Percentiles rank a stretch among this genome's conserved stretches.
Conservation (phyloP, 2,797 vertebrate species). For the Lepidocolaptes lacrymiger region DNA sequence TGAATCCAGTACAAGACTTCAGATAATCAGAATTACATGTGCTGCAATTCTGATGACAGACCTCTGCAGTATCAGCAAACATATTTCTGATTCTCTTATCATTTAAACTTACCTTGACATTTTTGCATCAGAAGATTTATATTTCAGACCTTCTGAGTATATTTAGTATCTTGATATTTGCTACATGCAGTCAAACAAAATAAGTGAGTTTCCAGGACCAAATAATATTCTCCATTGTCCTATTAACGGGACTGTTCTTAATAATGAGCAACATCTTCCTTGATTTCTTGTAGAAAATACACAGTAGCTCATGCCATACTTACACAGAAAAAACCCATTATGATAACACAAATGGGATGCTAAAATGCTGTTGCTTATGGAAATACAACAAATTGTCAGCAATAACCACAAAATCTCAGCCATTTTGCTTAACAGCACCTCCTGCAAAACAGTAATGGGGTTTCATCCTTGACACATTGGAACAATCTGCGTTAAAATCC, state of each 20-base stretch:
- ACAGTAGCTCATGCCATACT: neutral
- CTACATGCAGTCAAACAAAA: neutral
- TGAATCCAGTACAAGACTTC: neutral
- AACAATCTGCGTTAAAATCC: neutral
- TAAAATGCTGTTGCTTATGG: neutral
- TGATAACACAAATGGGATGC: neutral
- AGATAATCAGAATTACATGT: neutral
- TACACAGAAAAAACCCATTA: neutral
- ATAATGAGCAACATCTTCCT: neutral
- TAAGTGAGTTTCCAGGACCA: neutral
- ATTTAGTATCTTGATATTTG: neutral
- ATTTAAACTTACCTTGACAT: conserved; percentile 33
- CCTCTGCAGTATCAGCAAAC: neutral
- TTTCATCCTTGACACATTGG: conserved; percentile 4
- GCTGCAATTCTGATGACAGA: neutral
- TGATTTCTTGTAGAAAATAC: neutral
- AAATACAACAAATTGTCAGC: neutral
- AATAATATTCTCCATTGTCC: neutral
- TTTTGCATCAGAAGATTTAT: neutral
- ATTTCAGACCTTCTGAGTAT: neutral
- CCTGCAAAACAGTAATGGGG: neutral
- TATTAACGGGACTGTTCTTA: neutral
- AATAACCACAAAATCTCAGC: conserved; percentile 15
- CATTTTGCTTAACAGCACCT: neutral
- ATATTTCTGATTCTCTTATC: neutral